A percentile compares a stretch with the other conserved stretches of the same genome.
Conservation (phyloP, 2,797 vertebrate species). For the Bradypodion ventrale region DNA sequence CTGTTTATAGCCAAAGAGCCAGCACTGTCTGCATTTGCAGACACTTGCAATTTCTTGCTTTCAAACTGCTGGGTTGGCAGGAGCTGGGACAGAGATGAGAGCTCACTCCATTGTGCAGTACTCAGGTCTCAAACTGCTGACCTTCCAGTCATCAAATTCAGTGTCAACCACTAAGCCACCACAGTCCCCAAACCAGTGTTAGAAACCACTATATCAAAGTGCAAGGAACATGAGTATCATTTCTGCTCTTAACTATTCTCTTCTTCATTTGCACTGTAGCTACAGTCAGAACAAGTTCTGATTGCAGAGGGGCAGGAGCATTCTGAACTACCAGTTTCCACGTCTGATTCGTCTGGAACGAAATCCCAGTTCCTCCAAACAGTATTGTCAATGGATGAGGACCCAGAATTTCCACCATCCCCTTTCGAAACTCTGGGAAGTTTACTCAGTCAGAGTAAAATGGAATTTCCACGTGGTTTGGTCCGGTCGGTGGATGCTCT, state of each 20-base stretch:
- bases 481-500: not conserved
- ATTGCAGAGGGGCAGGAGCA: slow-evolving; percentile 33
- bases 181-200: too few species aligned
- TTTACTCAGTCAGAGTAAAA: not conserved
- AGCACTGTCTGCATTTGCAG: too few species aligned
- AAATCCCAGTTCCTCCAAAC: not conserved
- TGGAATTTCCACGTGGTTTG: not conserved
- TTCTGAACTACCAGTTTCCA: not conserved
- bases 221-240: not conserved
- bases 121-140: too few species aligned
- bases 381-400: not conserved
- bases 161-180: too few species aligned
- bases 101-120: too few species aligned
- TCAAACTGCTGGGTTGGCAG: too few species aligned
- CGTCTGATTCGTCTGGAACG: not conserved
- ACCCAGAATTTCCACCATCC: not conserved
- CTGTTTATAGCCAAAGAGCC: too few species aligned
- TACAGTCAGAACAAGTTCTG: not conserved
- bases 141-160: too few species aligned
- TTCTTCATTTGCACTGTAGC: slow-evolving; percentile 39
- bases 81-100: too few species aligned
- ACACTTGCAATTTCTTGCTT: too few species aligned
- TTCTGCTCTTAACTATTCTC: not conserved
- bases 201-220: not conserved
- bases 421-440: not conserved